A percentile compares a stretch with the other conserved stretches of the same genome.
Conservation (phyloP, 1,140 invertebrate species). For the Heliconius congener region DNA sequence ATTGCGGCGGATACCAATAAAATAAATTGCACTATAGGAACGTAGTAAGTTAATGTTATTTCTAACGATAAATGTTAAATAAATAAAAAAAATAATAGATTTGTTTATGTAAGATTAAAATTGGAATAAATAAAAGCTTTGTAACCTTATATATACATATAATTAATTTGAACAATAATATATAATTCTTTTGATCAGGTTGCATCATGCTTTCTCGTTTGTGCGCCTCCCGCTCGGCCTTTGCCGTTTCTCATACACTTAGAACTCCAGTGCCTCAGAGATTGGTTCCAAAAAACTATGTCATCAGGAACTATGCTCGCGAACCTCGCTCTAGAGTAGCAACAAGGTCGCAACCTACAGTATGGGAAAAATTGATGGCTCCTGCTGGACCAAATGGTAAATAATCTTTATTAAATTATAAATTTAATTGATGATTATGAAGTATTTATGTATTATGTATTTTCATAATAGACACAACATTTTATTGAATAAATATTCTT, state of each 20-base stretch:
- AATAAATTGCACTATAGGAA: neutral
- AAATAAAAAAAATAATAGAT: neutral
- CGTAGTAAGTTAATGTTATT: neutral
- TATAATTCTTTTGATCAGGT: constrained; percentile 37
- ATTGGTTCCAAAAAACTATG: constrained; percentile 71
- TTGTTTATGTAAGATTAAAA: neutral
- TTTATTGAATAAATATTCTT: too few relatives aligned
- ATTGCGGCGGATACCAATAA: neutral
- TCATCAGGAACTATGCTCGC: constrained; percentile 73
- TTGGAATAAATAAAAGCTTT: neutral
- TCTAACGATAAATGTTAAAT: neutral
- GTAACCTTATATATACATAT: too few relatives aligned
- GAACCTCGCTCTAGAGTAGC: constrained; percentile 64
- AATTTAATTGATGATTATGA: too few relatives aligned
- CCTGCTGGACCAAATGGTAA: constrained; percentile 78
- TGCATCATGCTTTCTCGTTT: constrained; percentile 75
- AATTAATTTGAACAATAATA: neutral
- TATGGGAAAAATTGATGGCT: constrained; percentile 78
- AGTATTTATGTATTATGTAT: too few relatives aligned
- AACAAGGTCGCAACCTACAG: constrained; percentile 58
- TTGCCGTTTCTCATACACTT: constrained; percentile 62
- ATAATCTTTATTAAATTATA: neutral
- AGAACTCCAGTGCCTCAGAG: constrained; percentile 65
- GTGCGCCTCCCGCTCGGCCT: constrained; percentile 63
- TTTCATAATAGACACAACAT: too few relatives aligned